A percentile compares a stretch with the other conserved stretches of the same genome.
These are phyloP conservation scores for Agonopterix subpropinquella DNA, from an alignment of 2,888 invertebrate species.

Conservation along the genomic window DNA sequence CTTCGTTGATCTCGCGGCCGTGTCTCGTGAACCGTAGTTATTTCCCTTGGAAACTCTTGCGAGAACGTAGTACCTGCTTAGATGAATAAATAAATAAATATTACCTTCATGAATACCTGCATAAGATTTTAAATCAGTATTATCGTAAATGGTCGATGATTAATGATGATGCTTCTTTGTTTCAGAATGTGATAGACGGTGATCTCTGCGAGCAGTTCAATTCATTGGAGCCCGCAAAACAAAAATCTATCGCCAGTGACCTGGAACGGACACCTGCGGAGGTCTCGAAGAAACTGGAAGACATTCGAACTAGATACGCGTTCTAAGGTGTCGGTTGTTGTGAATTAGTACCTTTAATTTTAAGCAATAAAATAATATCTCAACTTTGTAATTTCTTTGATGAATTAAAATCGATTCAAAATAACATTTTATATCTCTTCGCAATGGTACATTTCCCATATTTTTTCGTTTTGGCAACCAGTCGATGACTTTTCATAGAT, in stretches of 20 bases:
- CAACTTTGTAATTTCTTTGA: not conserved
- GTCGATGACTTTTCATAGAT: too few relatives aligned
- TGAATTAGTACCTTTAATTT: constrained; percentile 6
- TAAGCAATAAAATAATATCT: constrained; percentile 14
- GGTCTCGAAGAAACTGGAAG: constrained; percentile 98
- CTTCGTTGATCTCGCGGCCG: too few relatives aligned
- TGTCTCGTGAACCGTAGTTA: too few relatives aligned
- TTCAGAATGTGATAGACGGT: constrained; percentile 97
- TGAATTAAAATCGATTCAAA: too few relatives aligned
- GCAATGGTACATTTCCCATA: too few relatives aligned
- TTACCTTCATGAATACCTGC: too few relatives aligned
- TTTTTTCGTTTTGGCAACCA: too few relatives aligned
- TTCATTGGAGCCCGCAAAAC: constrained; percentile 94
- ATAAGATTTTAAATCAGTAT: too few relatives aligned
- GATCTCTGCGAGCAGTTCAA: constrained; percentile 99
- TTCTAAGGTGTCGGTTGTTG: constrained; percentile 80
- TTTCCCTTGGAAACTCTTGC: not conserved
- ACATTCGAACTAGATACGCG: constrained; percentile 98
- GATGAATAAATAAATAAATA: too few relatives aligned
- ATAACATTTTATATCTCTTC: too few relatives aligned
- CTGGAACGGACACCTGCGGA: constrained; percentile 97
- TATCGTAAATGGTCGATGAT: too few relatives aligned
- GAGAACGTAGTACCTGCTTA: too few relatives aligned
- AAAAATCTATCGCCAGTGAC: constrained; percentile 95
- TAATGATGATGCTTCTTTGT: constrained; percentile 23